Conservation (phyloP, 2,797 vertebrate genomes). For the Neosalanx taihuensis region DNA sequence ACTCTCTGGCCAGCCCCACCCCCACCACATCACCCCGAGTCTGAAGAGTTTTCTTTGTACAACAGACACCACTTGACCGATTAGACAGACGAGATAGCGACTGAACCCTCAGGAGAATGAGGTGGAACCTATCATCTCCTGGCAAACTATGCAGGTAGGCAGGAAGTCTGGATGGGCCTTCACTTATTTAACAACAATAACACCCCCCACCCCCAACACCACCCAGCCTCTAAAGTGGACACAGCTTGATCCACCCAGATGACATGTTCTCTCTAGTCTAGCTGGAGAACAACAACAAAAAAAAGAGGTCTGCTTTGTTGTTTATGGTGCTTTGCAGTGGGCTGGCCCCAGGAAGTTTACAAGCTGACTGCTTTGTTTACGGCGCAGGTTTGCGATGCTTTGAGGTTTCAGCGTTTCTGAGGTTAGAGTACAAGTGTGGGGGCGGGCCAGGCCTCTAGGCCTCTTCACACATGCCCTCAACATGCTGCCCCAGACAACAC, state of each 20-base stretch:
- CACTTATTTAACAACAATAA: neutral
- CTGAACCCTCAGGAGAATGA: neutral
- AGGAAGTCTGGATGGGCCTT: neutral
- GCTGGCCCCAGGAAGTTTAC: slow-evolving; percentile 42
- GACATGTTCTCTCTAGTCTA: slow-evolving; percentile 33
- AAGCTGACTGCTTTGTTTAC: slow-evolving; percentile 56
- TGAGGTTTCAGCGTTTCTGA: slow-evolving; percentile 15
- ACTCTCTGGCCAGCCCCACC: neutral
- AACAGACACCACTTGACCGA: neutral
- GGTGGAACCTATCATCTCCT: neutral
- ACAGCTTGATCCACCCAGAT: slow-evolving; percentile 30
- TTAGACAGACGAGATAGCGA: neutral
- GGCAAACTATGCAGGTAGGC: neutral
- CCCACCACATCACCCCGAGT: neutral
- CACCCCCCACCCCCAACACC: neutral
- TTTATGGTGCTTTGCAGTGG: slow-evolving; percentile 51
- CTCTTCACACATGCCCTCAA: slow-evolving; percentile 53
- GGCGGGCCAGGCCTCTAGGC: slow-evolving; percentile 18
- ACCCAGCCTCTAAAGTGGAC: slow-evolving; percentile 17
- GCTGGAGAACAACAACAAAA: slow-evolving; percentile 54
- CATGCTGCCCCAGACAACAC: slow-evolving; percentile 25
- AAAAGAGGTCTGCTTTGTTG: slow-evolving; percentile 60
- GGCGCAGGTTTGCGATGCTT: slow-evolving; percentile 51
- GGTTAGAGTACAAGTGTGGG: neutral
- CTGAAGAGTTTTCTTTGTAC: neutral